phyloP scores from a whole-genome alignment of 2,113 vertebrate genomes.

The Morone saxatilis region DNA sequence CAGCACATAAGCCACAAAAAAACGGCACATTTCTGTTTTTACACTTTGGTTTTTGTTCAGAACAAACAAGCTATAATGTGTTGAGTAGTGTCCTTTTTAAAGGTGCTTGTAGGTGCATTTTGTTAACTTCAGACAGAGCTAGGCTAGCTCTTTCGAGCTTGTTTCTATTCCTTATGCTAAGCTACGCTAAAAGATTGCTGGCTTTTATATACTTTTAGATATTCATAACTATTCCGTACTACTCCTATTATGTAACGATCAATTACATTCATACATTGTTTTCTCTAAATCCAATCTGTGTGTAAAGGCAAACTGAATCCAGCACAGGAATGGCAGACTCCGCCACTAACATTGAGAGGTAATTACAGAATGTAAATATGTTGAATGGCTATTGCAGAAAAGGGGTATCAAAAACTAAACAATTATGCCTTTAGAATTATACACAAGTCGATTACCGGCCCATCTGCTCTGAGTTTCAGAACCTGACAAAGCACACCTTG shows the following conservation, averaged over 20 bases:
- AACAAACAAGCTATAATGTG: not conserved
- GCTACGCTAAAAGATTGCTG: not conserved
- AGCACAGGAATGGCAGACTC: not conserved
- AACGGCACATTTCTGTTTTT: too few species aligned
- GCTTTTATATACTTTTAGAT: too few species aligned
- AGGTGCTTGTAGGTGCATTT: not conserved
- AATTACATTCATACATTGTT: not conserved
- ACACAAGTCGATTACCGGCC: not conserved
- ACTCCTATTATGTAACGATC: too few species aligned
- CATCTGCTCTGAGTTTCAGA: not conserved
- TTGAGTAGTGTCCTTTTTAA: not conserved
- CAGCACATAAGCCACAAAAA: too few species aligned
- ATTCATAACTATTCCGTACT: not conserved
- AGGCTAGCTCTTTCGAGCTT: too few species aligned
- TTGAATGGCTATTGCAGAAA: not conserved
- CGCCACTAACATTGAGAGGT: not conserved
- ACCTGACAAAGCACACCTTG: not conserved
- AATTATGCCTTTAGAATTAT: not conserved
- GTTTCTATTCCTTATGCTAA: not conserved
- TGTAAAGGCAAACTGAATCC: not conserved
- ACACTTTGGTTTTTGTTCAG: not conserved
- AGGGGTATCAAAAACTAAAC: not conserved
- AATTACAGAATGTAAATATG: not conserved
- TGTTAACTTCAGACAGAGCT: not conserved
- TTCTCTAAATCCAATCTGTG: not conserved